Conservation (phyloP, 35 echinoderm and acorn worm genomes). For the Apostichopus japonicus region DNA sequence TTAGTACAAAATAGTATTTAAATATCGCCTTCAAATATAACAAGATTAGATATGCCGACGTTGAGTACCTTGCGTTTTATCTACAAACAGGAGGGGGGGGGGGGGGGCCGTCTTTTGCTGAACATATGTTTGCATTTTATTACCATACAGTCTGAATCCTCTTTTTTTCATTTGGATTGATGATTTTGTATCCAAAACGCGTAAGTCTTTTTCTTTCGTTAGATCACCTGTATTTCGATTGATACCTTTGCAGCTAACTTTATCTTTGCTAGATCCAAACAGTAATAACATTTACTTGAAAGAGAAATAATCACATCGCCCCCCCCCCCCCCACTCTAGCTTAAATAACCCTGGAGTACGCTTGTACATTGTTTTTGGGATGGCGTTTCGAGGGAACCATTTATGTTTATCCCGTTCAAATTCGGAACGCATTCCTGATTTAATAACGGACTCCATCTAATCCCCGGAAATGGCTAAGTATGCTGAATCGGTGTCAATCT, state of each 20-base stretch:
- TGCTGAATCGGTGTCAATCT: too few species aligned
- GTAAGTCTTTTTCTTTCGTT: slow-evolving; percentile 47
- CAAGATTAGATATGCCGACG: slow-evolving; percentile 27
- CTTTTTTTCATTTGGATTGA: too few species aligned
- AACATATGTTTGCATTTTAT: slow-evolving; percentile 64
- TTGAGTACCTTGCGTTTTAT: slow-evolving; percentile 55
- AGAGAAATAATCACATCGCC: slow-evolving; percentile 49
- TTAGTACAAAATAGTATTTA: too few species aligned
- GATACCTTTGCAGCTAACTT: slow-evolving; percentile 60
- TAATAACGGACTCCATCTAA: too few species aligned
- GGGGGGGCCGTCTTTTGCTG: slow-evolving; percentile 58
- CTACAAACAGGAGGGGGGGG: slow-evolving; percentile 66
- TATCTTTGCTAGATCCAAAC: slow-evolving; percentile 50
- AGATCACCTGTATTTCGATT: not conserved
- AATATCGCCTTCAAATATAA: too few species aligned
- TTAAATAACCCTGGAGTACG: too few species aligned
- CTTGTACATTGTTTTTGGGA: too few species aligned
- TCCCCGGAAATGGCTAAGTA: too few species aligned
- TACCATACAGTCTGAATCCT: slow-evolving; percentile 47
- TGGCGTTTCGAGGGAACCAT: too few species aligned
- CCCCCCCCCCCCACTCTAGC: slow-evolving; percentile 69
- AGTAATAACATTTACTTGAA: slow-evolving; percentile 58
- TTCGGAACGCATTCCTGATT: too few species aligned
- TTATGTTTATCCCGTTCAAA: too few species aligned
- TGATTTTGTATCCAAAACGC: not conserved